Base-by-base conservation (phyloP, 1,140 invertebrate genomes). In the Hyposmocoma kahamanoa region DNA sequence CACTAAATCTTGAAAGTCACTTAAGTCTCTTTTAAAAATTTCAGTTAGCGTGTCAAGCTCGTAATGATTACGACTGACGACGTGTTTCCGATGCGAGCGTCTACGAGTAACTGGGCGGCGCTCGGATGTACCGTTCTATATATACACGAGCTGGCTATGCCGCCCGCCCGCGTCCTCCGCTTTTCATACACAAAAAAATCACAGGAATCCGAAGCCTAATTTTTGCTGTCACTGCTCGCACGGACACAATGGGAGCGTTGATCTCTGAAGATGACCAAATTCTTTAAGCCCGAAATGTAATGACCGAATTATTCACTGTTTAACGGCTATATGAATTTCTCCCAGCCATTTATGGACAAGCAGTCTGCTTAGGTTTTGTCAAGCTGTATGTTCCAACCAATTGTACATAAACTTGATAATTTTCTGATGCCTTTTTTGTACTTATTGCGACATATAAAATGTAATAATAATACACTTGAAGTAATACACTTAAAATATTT, bases 161-260 rank as follows among this genome's bases (percentile, higher is more conserved):
- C 70, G 69, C 60, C 65, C 59, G 57, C 24, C 24, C 6, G 6
- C 24, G 9, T 20, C 42, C 50, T 20, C 36, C 53, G 47, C 53
- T 56, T 74, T 75, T 73, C 64, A 62, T 58, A 66, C 66, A 74
- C 73, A 75, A 84, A 84, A 83, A 83, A 83, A 84, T 70, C 68
- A 53, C 57, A 65, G 73, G 78, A 84, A 81, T 84, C 59, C 59
- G 66, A 62, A 71, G 71, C 75, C 73, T 73, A 81, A 84, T 83
- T 84, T 71, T 68, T 70, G 65, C 75, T 83, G 79, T 80, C 77
- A 72, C 75, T 81, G 76, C 64, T 67, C 68, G 66, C 63, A 62
- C 62, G 65, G 70, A 70, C 72, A 80, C 81, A 83, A 83, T 81
- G 81, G 58, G 81, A 80, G 71, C 81, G 66, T 84, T 84, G 81